Percentiles rank a stretch among this genome's conserved stretches.
phyloP scores from a whole-genome alignment of 53 echinoderm and acorn worm genomes.

The Patiria pectinifera region DNA sequence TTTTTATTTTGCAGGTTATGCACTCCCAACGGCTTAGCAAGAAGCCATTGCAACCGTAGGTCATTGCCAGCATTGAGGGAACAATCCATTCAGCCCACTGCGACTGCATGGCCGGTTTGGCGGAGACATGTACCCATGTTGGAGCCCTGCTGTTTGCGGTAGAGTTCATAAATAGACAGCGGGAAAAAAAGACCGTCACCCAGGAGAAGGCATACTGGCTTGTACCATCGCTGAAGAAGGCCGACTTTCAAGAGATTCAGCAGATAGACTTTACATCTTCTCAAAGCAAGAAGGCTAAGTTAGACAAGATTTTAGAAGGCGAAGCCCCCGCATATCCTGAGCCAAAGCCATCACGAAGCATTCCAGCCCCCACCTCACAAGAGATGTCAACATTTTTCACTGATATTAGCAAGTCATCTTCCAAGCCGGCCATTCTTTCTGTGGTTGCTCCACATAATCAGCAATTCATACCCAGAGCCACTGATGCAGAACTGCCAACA shows the following conservation, averaged over 20 bases:
- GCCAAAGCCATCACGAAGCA: background rate
- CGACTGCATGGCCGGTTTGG: constrained; percentile 48
- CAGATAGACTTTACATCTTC: constrained; percentile 57
- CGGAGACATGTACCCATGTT: constrained; percentile 29
- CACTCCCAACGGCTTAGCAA: constrained; percentile 34
- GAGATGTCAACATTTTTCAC: background rate
- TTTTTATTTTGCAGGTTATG: constrained; percentile 6
- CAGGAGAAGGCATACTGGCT: constrained; percentile 56
- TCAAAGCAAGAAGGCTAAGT: constrained; percentile 8
- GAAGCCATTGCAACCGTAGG: constrained; percentile 14
- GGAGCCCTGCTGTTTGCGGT: constrained; percentile 32
- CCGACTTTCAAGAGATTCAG: background rate
- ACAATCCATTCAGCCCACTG: constrained; percentile 30
- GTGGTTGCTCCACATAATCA: no score
- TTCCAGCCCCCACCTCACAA: background rate
- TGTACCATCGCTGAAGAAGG: constrained; percentile 49
- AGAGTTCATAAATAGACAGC: background rate
- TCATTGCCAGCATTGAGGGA: constrained; percentile 20
- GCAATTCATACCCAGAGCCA: no score
- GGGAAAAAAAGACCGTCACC: constrained; percentile 45
- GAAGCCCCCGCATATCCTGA: background rate
- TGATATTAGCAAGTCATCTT: background rate
- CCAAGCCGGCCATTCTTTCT: constrained; percentile 13
- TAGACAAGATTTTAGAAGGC: background rate
- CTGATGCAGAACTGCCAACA: no score